These are phyloP conservation scores for Fragum sueziense DNA, from an alignment of 2,888 invertebrate species.

Conservation along the genomic window DNA sequence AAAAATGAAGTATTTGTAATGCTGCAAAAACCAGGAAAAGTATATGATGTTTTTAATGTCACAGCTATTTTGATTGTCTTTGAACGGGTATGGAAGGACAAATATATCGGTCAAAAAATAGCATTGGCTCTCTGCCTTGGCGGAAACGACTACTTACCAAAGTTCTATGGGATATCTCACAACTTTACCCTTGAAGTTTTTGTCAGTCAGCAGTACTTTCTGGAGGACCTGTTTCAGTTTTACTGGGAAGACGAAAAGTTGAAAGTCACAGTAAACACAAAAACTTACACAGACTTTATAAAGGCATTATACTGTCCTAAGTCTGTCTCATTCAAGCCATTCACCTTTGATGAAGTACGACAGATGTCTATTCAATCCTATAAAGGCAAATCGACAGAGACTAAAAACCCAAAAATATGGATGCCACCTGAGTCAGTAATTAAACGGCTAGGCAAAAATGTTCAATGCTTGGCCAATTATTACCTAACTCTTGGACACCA, in stretches of 20 bases:
- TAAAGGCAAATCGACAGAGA: neutral
- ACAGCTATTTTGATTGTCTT: neutral
- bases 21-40: conserved; percentile 10
- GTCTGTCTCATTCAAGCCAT: neutral
- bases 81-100: neutral
- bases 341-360: neutral
- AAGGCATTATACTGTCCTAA: neutral
- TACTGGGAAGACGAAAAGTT: neutral
- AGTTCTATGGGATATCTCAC: conserved; percentile 6
- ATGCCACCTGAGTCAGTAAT: neutral
- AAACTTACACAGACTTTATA: neutral
- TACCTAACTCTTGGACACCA: neutral
- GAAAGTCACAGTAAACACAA: neutral
- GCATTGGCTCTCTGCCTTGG: conserved; percentile 12
- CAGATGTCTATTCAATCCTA: neutral
- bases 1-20: conserved; percentile 6
- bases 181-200: neutral
- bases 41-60: conserved; percentile 18
- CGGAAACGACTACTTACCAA: conserved; percentile 26
- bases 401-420: neutral
- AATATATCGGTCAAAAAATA: neutral
- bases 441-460: neutral
- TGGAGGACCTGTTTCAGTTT: neutral
- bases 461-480: neutral
- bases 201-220: neutral